Conservation (phyloP, 2,797 vertebrate genomes). For the Aphelocoma californica region DNA sequence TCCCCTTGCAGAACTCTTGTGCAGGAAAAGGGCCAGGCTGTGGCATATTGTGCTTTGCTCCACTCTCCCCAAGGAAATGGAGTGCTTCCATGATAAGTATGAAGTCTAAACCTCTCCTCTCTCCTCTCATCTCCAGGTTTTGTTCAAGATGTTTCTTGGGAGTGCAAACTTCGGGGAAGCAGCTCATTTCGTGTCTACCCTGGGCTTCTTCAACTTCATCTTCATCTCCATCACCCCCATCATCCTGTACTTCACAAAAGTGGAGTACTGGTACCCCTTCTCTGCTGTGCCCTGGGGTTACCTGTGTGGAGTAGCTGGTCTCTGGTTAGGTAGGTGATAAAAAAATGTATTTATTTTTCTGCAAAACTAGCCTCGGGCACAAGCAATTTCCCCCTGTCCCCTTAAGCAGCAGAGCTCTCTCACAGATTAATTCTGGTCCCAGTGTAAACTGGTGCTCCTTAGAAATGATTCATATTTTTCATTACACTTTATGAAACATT, state of each 20-base stretch:
- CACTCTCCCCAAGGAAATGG: fast-evolving
- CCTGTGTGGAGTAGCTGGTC: conserved; percentile 92
- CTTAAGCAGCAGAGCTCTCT: neutral
- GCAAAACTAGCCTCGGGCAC: neutral
- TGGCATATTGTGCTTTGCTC: neutral
- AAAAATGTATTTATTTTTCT: neutral
- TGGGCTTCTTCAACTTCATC: conserved; percentile 97
- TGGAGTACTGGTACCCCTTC: conserved; percentile 95
- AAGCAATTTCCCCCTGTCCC: neutral
- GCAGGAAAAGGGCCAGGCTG: neutral
- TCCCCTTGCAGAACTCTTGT: neutral
- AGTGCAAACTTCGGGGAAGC: conserved; percentile 95
- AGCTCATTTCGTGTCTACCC: conserved; percentile 94
- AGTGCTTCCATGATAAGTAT: neutral
- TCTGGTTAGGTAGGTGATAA: conserved; percentile 89
- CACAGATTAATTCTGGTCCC: neutral
- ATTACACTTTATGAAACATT: neutral
- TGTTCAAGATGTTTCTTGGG: conserved; percentile 99
- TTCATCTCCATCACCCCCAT: conserved; percentile 96
- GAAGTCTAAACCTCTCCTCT: neutral
- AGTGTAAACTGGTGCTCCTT: neutral
- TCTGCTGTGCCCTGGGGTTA: conserved; percentile 96
- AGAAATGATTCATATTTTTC: neutral
- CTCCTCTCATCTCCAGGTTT: conserved; percentile 79
- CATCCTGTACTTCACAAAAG: conserved; percentile 94